Base-by-base conservation (phyloP, 64 coral and sea anemone species). In the Acropora yongei region DNA sequence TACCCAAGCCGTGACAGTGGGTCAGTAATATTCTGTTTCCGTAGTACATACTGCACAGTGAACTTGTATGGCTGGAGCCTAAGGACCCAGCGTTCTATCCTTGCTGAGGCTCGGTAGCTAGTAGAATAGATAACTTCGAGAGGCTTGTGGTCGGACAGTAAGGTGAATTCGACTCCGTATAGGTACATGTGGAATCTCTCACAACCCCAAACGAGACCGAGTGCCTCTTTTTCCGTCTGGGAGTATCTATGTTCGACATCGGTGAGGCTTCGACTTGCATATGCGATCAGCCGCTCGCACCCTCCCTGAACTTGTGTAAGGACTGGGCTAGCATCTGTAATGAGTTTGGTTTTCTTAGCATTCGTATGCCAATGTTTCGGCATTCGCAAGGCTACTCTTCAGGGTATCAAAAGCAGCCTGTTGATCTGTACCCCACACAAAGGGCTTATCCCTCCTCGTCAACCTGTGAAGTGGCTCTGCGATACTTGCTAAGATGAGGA, bases 81-180 rank as follows among this genome's bases (percentile, higher is more conserved):
- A 4, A 91, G 44, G 3, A 91, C 89, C 79, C 89, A 91, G 43
- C 79, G 12, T 84, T 91, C 90, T n/a, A 91, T 85, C 17, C 90
- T 12, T 44, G 68, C 78, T 51, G 89, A 83, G 1, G 6, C 18
- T 1, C 78, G 3, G 45, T 79, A 90, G 40, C 47, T 89, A 17
- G 87, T 78, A 20, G 88, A 86, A 55, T 90, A 95, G 40, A 95
- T 86, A 71, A 73, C 48, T n/a, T 95, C 80, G 11, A 95, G 87
- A 49, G 74, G 80, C 79, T 87, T 88, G 41, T 68, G 82, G 76
- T 92, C 74, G 10, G 90, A 87, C 74, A 92, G 3, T 8, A 89
- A 65, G 2, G 55, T 78, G 44, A 95, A 79, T 1, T 89, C 79
- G 10, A 90, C 14, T 18, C 88, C 88, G 60, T 69, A 95, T 13